Evolutionary conservation across 2,888 invertebrate genomes (phyloP).

Genomic region (Cheilosia vernalis): DNA sequence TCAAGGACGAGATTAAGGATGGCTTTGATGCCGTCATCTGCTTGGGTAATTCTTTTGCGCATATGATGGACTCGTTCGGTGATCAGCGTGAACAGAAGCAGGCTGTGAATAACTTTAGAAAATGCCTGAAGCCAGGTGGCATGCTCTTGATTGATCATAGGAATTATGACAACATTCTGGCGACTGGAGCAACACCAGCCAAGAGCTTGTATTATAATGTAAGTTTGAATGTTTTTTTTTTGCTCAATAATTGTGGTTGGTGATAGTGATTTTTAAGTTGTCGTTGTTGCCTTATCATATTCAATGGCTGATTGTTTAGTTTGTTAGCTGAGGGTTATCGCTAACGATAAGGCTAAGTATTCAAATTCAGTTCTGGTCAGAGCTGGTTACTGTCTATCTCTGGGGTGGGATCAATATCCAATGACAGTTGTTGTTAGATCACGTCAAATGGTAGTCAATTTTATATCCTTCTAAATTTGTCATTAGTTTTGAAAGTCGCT

Average conservation of each 20-base stretch:
- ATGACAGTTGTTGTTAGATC: no score
- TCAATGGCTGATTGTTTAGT: neutral
- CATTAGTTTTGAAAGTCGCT: no score
- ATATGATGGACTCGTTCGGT: slow-evolving; percentile 91
- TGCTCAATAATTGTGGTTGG: neutral
- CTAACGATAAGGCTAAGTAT: neutral
- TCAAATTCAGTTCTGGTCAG: neutral
- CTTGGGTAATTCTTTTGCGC: slow-evolving; percentile 95
- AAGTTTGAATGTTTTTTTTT: slow-evolving; percentile 82
- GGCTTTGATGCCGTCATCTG: slow-evolving; percentile 95
- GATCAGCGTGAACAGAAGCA: slow-evolving; percentile 91
- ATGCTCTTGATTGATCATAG: slow-evolving; percentile 93
- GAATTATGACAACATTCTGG: slow-evolving; percentile 93
- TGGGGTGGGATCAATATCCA: no score
- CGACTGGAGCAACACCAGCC: slow-evolving; percentile 89
- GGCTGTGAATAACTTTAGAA: slow-evolving; percentile 91
- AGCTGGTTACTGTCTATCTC: no score
- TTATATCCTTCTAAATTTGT: no score
- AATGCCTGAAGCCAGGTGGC: slow-evolving; percentile 93
- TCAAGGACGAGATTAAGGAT: slow-evolving; percentile 85
- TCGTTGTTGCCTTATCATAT: neutral
- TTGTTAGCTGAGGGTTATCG: slow-evolving; percentile 34
- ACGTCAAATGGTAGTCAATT: no score
- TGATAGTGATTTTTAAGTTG: neutral
- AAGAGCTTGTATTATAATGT: slow-evolving; percentile 96